These are phyloP conservation scores for Leptinotarsa juncta DNA, from an alignment of 2,888 invertebrate genomes.

Conservation along the genomic window DNA sequence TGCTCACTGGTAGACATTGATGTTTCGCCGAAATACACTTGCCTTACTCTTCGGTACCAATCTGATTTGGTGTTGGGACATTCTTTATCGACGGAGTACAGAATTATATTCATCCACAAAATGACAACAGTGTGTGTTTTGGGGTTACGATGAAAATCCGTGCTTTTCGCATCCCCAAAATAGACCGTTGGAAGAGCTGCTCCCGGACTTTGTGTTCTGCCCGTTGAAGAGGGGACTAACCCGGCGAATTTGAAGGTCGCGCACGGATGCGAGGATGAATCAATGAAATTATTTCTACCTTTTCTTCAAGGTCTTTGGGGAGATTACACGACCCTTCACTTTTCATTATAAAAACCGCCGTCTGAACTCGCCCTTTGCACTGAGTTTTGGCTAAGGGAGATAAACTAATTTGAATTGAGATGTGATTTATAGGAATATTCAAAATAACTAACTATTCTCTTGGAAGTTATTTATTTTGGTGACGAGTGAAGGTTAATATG, in stretches of 20 bases:
- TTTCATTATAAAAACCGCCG: not conserved
- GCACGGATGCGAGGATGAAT: constrained; percentile 36
- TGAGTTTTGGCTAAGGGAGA: not conserved
- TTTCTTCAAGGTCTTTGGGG: constrained; percentile 26
- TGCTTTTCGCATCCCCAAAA: constrained; percentile 40
- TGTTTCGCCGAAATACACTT: no score
- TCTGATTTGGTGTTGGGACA: not conserved
- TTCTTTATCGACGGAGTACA: not conserved
- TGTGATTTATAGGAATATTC: not conserved
- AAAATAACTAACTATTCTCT: no score
- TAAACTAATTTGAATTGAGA: not conserved
- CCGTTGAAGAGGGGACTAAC: constrained; percentile 28
- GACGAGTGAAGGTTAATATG: no score
- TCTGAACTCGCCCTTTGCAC: not conserved
- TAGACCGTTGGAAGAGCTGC: constrained; percentile 37
- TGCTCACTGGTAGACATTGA: no score
- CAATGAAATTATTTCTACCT: constrained; percentile 38
- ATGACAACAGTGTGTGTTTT: constrained; percentile 2
- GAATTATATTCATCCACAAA: no score
- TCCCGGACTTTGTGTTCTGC: constrained; percentile 30
- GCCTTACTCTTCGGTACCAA: no score
- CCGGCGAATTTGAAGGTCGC: constrained; percentile 45
- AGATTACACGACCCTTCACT: not conserved
- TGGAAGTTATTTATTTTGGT: no score
- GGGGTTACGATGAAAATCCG: not conserved